Conservation (phyloP, 2,797 vertebrate genomes). For the Malacoraja senta region DNA sequence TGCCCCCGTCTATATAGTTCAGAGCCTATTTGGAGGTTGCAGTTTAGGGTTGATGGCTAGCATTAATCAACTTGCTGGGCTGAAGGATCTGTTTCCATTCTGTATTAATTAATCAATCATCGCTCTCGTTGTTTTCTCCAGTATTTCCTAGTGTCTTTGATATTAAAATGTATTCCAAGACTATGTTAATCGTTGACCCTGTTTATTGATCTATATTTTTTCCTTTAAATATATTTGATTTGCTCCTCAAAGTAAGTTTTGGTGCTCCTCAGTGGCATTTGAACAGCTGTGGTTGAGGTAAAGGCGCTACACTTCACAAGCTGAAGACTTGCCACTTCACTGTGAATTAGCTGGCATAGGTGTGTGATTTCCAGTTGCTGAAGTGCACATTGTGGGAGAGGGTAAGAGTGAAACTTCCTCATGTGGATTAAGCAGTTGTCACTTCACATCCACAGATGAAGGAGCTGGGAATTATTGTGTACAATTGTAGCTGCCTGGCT, state of each 20-base stretch:
- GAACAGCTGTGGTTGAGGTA: background rate
- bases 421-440: background rate
- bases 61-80: no score
- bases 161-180: background rate
- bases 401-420: background rate
- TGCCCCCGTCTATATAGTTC: no score
- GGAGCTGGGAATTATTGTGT: constrained; percentile 82
- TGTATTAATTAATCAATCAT: no score
- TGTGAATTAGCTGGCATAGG: background rate
- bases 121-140: no score
- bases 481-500: constrained; percentile 89
- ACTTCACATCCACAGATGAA: constrained; percentile 74
- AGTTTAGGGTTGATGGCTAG: no score
- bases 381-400: background rate
- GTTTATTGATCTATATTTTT: background rate
- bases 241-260: background rate
- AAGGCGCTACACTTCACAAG: background rate
- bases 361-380: background rate
- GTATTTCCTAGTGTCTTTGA: no score
- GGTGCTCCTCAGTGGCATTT: background rate
- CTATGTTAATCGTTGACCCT: background rate
- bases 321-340: background rate
- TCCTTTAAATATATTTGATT: background rate
- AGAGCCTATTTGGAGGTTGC: no score
- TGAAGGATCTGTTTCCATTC: no score